These are phyloP conservation scores for Acheta domesticus DNA, from an alignment of 2,888 invertebrate genomes.

Conservation along the genomic window DNA sequence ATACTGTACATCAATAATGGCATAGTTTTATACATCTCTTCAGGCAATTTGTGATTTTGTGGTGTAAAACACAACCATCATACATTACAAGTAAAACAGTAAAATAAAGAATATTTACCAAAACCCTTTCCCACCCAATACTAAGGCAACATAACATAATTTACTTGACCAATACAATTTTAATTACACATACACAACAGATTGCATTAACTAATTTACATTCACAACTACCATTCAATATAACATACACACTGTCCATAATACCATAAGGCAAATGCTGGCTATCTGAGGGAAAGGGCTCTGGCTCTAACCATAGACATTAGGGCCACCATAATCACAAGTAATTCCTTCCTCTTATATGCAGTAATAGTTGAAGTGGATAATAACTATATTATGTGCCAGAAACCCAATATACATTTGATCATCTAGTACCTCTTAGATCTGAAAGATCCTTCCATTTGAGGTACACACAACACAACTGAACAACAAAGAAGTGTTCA, in stretches of 20 bases:
- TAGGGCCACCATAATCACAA: not conserved
- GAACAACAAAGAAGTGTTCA: not conserved
- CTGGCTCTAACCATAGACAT: too few species aligned
- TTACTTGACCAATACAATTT: not conserved
- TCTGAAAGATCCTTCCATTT: not conserved
- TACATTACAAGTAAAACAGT: too few species aligned
- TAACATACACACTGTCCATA: not conserved
- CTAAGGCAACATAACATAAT: not conserved
- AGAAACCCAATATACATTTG: too few species aligned
- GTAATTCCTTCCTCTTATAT: not conserved
- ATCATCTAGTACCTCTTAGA: too few species aligned
- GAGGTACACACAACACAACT: not conserved
- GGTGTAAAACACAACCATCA: too few species aligned
- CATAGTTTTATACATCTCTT: too few species aligned
- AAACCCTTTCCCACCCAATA: slow-evolving; percentile 2
- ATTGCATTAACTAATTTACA: not conserved
- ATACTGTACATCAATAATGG: not conserved
- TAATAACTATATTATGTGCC: too few species aligned
- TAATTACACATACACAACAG: not conserved
- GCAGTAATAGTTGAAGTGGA: not conserved
- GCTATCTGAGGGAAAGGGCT: too few species aligned
- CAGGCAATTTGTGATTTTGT: too few species aligned
- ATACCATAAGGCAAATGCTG: too few species aligned
- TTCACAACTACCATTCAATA: not conserved
- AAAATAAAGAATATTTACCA: not conserved